A percentile compares a stretch with the other conserved stretches of the same genome.
Conservation (phyloP, 2,888 invertebrate genomes). For the Drosophila lacicola region DNA sequence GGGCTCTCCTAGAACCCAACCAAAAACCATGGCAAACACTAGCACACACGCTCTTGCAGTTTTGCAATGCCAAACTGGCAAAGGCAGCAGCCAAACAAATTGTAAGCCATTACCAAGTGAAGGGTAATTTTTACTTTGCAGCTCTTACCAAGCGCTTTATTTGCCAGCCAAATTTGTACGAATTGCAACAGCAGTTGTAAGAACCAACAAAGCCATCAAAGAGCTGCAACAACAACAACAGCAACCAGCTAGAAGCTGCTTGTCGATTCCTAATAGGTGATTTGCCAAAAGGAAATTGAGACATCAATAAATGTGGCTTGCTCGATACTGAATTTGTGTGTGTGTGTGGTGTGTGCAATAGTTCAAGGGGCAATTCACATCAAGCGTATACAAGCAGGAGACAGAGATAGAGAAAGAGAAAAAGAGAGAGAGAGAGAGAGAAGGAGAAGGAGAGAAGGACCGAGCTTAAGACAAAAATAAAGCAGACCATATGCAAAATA, state of each 20-base stretch:
- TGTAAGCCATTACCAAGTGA: conserved; percentile 75
- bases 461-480: background rate
- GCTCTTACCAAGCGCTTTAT: conserved; percentile 66
- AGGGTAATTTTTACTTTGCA: conserved; percentile 77
- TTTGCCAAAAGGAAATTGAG: conserved; percentile 80
- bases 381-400: conserved; percentile 8
- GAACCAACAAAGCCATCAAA: conserved; percentile 65
- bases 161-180: conserved; percentile 79
- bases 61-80: conserved; percentile 46
- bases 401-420: background rate
- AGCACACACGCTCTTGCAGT: conserved; percentile 41
- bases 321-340: conserved; percentile 25
- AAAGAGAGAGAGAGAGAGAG: background rate
- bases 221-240: conserved; percentile 34
- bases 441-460: background rate
- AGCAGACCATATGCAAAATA: conserved; percentile 35
- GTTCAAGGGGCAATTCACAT: conserved; percentile 35
- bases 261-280: conserved; percentile 80
- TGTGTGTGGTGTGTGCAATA: conserved; percentile 19
- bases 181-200: conserved; percentile 72
- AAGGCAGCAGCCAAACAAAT: conserved; percentile 71
- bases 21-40: conserved; percentile 4
- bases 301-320: conserved; percentile 81
- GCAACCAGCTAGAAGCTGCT: conserved; percentile 42
- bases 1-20: background rate